These are phyloP conservation scores for Syritta pipiens DNA, from an alignment of 2,888 invertebrate genomes.

Conservation along the genomic window DNA sequence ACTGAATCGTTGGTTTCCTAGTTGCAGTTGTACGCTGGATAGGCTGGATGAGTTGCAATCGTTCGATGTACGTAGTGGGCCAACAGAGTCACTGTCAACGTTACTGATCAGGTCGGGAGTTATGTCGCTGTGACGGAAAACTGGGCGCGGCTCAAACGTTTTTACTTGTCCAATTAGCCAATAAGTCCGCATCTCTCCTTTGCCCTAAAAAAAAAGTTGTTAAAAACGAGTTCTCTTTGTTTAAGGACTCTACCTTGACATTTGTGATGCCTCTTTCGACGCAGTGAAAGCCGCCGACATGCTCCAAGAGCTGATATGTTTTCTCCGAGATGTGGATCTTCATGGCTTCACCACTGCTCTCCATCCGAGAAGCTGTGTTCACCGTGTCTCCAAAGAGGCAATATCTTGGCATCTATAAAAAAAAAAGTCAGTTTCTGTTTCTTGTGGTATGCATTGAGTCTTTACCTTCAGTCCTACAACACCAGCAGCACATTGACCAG, in stretches of 20 bases:
- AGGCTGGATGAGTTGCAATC: constrained; percentile 50
- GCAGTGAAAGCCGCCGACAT: constrained; percentile 86
- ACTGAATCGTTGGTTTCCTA: constrained; percentile 35
- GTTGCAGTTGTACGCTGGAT: constrained; percentile 47
- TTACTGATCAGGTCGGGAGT: constrained; percentile 76
- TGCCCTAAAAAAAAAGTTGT: constrained; percentile 83
- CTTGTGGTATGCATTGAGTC: not conserved
- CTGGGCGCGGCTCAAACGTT: constrained; percentile 45
- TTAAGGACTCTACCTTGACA: constrained; percentile 83
- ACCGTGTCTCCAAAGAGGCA: constrained; percentile 92
- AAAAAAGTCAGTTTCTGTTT: not conserved
- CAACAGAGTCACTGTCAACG: constrained; percentile 71
- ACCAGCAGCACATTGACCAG: constrained; percentile 88
- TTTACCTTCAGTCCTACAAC: constrained; percentile 85
- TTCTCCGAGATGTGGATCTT: constrained; percentile 88
- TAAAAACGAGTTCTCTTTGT: not conserved
- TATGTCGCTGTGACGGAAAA: constrained; percentile 69
- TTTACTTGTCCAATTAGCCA: constrained; percentile 88
- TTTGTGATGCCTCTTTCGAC: constrained; percentile 86
- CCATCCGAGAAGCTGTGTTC: constrained; percentile 89
- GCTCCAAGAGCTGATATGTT: constrained; percentile 84
- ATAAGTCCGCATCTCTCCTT: constrained; percentile 92
- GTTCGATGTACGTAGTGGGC: constrained; percentile 30
- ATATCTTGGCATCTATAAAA: constrained; percentile 88
- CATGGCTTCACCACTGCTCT: constrained; percentile 86